Percentiles rank a stretch among this genome's conserved stretches.
These are phyloP conservation scores for Cossypha dichroa DNA, from an alignment of 2,797 vertebrate genomes.

Conservation along the genomic window DNA sequence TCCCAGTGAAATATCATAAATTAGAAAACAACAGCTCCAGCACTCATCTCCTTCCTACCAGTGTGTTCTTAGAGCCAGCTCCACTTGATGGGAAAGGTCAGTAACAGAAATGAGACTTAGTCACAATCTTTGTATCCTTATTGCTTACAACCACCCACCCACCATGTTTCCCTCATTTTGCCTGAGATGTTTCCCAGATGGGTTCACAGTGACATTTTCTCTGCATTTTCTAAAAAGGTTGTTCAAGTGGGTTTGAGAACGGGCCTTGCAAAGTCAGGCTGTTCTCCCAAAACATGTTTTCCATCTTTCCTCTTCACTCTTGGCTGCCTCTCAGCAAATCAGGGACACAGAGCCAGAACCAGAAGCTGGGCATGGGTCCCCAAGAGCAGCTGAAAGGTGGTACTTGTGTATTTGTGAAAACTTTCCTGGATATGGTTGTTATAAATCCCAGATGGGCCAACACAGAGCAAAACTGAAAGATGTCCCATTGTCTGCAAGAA, in stretches of 20 bases:
- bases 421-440: not conserved
- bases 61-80: rapidly evolving
- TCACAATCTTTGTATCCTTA: not conserved
- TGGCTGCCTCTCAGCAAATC: not conserved
- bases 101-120: not conserved
- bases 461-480: not conserved
- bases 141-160: not conserved
- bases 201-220: not conserved
- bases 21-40: not conserved
- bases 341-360: not conserved
- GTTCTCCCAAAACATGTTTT: not conserved
- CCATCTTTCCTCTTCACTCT: not conserved
- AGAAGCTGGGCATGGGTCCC: not conserved
- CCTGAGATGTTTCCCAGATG: not conserved
- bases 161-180: not conserved
- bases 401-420: not conserved
- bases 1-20: not conserved
- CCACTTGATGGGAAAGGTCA: not conserved
- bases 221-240: not conserved
- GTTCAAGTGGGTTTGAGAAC: not conserved
- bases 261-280: not conserved
- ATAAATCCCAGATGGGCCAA: not conserved
- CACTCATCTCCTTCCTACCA: not conserved
- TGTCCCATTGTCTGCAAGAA: not conserved
- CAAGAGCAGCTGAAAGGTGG: not conserved